phyloP scores from a whole-genome alignment of 2,888 invertebrate genomes.

The Crocallis elinguaria region DNA sequence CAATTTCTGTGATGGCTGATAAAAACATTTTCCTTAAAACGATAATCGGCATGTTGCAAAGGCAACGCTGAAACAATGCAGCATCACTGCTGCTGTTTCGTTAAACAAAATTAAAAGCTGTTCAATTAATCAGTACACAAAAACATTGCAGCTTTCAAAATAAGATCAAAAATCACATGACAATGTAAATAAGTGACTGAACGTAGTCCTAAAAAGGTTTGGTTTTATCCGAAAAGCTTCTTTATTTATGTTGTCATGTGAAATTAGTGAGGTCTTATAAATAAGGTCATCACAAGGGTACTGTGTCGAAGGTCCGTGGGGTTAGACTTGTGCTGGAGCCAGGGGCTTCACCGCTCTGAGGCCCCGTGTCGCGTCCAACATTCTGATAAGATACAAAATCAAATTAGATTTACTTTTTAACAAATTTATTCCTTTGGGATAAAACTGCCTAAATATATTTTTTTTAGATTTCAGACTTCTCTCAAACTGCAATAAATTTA shows the following conservation, averaged over 20 bases:
- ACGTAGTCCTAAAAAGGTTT: constrained; percentile 6
- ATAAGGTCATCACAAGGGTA: constrained; percentile 78
- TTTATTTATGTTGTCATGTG: constrained; percentile 64
- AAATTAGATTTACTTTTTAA: too few species aligned
- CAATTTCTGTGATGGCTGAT: constrained; percentile 62
- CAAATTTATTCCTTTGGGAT: too few species aligned
- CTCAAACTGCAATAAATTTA: too few species aligned
- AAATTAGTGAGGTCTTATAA: constrained; percentile 59
- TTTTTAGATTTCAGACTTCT: too few species aligned
- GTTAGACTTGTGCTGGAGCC: constrained; percentile 83
- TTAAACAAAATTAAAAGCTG: constrained; percentile 68
- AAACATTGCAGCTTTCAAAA: constrained; percentile 56
- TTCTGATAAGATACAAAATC: constrained; percentile 61
- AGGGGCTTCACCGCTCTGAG: constrained; percentile 86
- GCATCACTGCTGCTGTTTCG: constrained; percentile 59
- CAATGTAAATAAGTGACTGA: constrained; percentile 56
- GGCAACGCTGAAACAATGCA: constrained; percentile 54
- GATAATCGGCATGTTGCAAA: constrained; percentile 58
- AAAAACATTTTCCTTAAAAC: constrained; percentile 68
- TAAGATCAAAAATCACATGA: constrained; percentile 65
- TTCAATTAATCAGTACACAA: constrained; percentile 62
- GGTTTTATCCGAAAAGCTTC: constrained; percentile 12
- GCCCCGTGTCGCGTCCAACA: constrained; percentile 82
- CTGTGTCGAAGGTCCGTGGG: constrained; percentile 71
- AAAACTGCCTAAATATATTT: too few species aligned